Base-by-base conservation (phyloP, 35 echinoderm and acorn worm species). In the Stichopus chloronotus region DNA sequence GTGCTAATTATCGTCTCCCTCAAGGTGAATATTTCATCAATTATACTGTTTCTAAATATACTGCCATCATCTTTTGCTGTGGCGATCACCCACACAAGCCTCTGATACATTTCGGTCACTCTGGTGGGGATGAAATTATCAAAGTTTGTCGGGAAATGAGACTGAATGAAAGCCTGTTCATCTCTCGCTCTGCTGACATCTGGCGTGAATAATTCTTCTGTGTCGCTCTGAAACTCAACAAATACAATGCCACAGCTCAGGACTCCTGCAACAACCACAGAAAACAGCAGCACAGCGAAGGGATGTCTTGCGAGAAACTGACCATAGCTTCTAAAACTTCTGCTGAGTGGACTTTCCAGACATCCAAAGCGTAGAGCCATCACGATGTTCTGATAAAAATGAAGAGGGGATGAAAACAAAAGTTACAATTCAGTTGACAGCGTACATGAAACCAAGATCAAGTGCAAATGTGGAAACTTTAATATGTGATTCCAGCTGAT, bases 161-260 rank as follows among this genome's bases (percentile, higher is more conserved):
- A 23, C 12, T 91, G 65, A 43, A 94, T 92, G 55, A 82, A 43
- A 25, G 21, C 58, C 13, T 68, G n/a, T 25, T 97, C 96, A 10
- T 93, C 88, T 8, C 92, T 53, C 3, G 94, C 96, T 83, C 88
- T 74, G 88, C 96, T 97, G 16, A 83, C 59, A 21, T 97, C 94
- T 16, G 96, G 96, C 8, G 96, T 97, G 72, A 95, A 97, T 52
- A 97, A 79, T 71, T 91, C 90, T 17, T 89, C 81, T 0, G 90
- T 72, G 78, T 97, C 92, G 11, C 85, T 95, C 30, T 97, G 68
- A 25, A 95, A 88, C 10, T 92, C 59, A 21, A 97, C 20, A 57
- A 91, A 95, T 4, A 95, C 25, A 9, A 97, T 63, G 25, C 96
- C 96, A 12, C 81, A 71, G 53, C 92, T 63, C 0, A 95, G 83